These are phyloP conservation scores for Parotia lawesii DNA, from an alignment of 2,113 vertebrate genomes.

Conservation along the genomic window DNA sequence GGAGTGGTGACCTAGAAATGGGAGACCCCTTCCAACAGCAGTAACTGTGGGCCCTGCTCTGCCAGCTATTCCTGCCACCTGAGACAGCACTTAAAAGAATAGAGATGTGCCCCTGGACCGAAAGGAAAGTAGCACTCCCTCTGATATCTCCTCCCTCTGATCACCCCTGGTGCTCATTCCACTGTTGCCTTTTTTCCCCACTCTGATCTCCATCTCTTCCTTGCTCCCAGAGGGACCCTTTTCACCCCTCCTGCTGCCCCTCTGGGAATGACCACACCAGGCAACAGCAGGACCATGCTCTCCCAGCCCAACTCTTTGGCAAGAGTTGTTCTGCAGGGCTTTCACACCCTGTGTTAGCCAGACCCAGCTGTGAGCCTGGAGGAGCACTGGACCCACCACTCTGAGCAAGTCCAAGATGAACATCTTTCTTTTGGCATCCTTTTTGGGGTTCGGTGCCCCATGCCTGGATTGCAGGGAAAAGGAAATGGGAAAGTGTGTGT, in stretches of 20 bases:
- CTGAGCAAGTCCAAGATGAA: neutral
- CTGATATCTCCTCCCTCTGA: neutral
- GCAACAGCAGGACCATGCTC: neutral
- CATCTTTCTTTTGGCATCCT: neutral
- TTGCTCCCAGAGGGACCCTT: neutral
- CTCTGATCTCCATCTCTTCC: neutral
- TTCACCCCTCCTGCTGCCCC: neutral
- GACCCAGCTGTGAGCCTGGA: neutral
- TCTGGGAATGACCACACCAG: neutral
- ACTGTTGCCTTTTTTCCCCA: neutral
- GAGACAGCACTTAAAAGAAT: neutral
- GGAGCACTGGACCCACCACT: neutral
- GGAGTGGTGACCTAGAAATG: neutral
- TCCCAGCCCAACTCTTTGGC: neutral
- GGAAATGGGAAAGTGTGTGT: neutral
- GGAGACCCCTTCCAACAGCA: fast-evolving
- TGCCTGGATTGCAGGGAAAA: neutral
- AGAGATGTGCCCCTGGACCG: neutral
- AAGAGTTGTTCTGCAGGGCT: neutral
- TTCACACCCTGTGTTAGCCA: neutral
- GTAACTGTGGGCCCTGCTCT: neutral
- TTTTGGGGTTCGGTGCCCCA: neutral
- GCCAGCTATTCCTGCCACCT: neutral
- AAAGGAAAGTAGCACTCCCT: neutral
- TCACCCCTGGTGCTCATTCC: neutral